Conservation (phyloP, 2,888 invertebrate species). For the Resseliella maxima region DNA sequence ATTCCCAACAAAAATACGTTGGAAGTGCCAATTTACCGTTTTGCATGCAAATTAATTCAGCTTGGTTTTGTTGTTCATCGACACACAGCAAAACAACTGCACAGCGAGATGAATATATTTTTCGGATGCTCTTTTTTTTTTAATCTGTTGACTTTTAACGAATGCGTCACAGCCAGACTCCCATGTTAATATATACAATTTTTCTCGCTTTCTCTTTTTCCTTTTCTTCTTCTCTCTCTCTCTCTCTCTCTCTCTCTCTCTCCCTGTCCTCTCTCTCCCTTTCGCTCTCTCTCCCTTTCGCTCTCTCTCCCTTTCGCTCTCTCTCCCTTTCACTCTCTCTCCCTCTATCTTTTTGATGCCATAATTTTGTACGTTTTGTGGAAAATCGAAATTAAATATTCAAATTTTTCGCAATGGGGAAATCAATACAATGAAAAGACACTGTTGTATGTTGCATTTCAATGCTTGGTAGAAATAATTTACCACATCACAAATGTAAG, state of each 20-base stretch:
- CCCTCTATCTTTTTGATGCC: background rate
- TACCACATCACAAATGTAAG: background rate
- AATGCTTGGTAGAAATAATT: too few relatives aligned
- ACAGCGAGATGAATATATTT: background rate
- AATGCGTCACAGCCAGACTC: slow-evolving; percentile 3
- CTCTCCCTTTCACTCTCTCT: background rate
- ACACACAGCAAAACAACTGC: background rate
- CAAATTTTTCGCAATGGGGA: too few relatives aligned
- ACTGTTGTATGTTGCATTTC: too few relatives aligned
- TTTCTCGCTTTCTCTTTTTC: background rate
- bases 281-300: background rate
- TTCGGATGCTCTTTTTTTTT: background rate
- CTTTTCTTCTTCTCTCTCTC: background rate
- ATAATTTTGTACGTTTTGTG: too few relatives aligned
- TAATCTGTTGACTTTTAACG: slow-evolving; percentile 9
- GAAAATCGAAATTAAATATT: too few relatives aligned
- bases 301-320: background rate
- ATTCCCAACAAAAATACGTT: background rate
- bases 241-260: background rate
- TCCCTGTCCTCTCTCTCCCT: background rate
- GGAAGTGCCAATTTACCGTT: background rate
- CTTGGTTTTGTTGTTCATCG: background rate
- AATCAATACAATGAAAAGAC: too few relatives aligned
- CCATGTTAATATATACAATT: background rate
- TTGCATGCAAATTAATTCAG: slow-evolving; percentile 31